phyloP scores from a whole-genome alignment of 1,140 invertebrate species.

The Cotesia vestalis region DNA sequence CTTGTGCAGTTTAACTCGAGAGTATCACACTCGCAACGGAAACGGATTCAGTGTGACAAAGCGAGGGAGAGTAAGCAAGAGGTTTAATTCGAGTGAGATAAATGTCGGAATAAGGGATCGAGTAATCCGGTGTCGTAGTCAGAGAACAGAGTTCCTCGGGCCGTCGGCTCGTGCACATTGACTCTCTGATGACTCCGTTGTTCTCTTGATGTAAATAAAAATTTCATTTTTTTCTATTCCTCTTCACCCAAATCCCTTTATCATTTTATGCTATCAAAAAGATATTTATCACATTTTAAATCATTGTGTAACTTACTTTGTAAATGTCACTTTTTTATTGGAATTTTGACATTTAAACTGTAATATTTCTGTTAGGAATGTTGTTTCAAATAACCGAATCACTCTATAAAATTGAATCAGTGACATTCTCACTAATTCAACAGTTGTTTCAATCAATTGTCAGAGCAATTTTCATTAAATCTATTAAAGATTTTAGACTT shows the following conservation, averaged over 20 bases:
- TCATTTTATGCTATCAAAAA: neutral
- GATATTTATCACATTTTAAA: too few species aligned
- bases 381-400: too few species aligned
- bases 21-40: conserved; percentile 62
- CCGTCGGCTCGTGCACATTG: conserved; percentile 60
- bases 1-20: conserved; percentile 50
- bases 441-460: too few species aligned
- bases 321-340: too few species aligned
- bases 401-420: too few species aligned
- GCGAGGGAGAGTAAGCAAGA: conserved; percentile 49
- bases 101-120: conserved; percentile 54
- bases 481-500: too few species aligned
- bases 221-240: conserved; percentile 2
- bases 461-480: too few species aligned
- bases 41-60: conserved; percentile 61
- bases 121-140: conserved; percentile 61
- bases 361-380: too few species aligned
- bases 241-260: conserved; percentile 13
- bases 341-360: too few species aligned
- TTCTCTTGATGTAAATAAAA: neutral
- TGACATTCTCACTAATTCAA: too few species aligned
- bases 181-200: conserved; percentile 23
- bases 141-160: conserved; percentile 56
- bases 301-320: too few species aligned
- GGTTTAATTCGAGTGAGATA: conserved; percentile 40